Evolutionary conservation across 2,797 vertebrate species (phyloP).

Genomic region (Pterois miles): DNA sequence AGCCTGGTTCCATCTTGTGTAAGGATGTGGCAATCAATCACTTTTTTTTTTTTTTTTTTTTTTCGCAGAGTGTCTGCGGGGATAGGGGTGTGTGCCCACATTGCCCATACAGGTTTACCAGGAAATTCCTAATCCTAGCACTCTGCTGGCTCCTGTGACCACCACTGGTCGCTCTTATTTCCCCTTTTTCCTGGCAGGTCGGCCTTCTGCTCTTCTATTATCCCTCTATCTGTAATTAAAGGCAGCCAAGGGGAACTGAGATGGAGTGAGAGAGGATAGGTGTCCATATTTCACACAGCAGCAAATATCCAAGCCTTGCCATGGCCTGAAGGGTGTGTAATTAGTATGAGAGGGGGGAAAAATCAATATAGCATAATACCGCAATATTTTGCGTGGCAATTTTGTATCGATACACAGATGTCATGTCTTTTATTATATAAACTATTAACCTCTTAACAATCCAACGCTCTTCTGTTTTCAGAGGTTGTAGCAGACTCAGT

Average conservation of each 20-base stretch:
- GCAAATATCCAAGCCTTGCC: conserved; percentile 28
- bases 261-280: conserved; percentile 53
- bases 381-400: no score
- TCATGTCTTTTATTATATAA: no score
- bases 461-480: no score
- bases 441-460: no score
- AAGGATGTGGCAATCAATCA: conserved; percentile 67
- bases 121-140: conserved; percentile 53
- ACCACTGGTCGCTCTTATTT: conserved; percentile 34
- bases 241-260: conserved; percentile 79
- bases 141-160: conserved; percentile 42
- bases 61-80: conserved; percentile 40
- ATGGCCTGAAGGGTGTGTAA: neutral
- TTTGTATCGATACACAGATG: no score
- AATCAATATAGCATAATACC: no score
- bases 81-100: conserved; percentile 10
- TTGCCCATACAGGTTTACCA: conserved; percentile 16
- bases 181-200: conserved; percentile 47
- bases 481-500: no score
- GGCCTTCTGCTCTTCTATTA: conserved; percentile 64
- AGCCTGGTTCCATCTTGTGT: conserved; percentile 47
- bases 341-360: no score
- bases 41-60: conserved; percentile 23
- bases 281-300: conserved; percentile 75
- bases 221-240: conserved; percentile 86